Percentiles rank a stretch among this genome's conserved stretches.
These are phyloP conservation scores for Phortica variegata DNA, from an alignment of 1,140 invertebrate genomes.

Conservation along the genomic window DNA sequence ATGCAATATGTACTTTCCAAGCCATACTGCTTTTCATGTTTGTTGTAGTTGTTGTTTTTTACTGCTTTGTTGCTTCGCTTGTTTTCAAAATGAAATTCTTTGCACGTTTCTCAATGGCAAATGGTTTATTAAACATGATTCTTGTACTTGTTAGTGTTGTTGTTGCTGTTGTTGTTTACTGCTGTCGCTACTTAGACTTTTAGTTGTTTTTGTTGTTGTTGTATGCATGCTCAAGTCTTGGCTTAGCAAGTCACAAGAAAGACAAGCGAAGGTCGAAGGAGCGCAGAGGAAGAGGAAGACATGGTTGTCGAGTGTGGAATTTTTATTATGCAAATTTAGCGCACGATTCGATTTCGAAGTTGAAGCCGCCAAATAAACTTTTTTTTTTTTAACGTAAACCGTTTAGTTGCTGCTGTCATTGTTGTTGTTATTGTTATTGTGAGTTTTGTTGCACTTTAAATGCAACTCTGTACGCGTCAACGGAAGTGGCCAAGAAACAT, in stretches of 20 bases:
- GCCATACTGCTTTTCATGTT: neutral
- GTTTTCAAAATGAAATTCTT: constrained; percentile 41
- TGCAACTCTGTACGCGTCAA: constrained; percentile 7
- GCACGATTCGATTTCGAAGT: too few relatives aligned
- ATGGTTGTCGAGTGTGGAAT: neutral
- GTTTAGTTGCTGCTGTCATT: neutral
- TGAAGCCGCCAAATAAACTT: neutral
- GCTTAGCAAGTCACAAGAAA: too few relatives aligned
- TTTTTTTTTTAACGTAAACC: too few relatives aligned
- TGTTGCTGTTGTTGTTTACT: constrained; percentile 12
- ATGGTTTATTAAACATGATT: constrained; percentile 19
- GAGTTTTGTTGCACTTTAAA: constrained; percentile 1
- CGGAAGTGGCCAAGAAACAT: constrained; percentile 16
- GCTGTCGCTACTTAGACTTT: too few relatives aligned
- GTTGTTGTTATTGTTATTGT: constrained; percentile 8
- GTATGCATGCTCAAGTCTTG: too few relatives aligned
- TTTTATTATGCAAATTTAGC: neutral
- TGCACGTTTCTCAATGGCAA: constrained; percentile 34
- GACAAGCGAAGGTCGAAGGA: too few relatives aligned
- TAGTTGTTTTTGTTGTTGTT: too few relatives aligned
- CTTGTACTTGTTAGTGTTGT: constrained; percentile 8
- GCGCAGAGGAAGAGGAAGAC: neutral
- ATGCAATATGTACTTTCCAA: constrained; percentile 35
- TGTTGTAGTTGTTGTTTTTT: neutral
- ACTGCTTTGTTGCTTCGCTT: constrained; percentile 28